Percentiles rank a stretch among this genome's conserved stretches.
phyloP scores from a whole-genome alignment of 2,113 vertebrate species.

The Clarias batrachus region DNA sequence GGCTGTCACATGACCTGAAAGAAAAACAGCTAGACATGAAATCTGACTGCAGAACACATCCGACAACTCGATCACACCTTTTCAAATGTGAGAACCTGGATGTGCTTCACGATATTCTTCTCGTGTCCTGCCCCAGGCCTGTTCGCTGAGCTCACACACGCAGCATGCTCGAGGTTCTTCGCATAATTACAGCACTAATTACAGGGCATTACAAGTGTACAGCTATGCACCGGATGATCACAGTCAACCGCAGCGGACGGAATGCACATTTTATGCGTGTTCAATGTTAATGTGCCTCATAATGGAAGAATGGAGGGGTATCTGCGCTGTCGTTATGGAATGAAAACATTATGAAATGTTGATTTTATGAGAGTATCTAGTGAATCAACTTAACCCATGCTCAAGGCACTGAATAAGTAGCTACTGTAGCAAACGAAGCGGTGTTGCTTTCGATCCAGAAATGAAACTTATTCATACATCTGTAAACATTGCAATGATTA shows the following conservation, averaged over 20 bases:
- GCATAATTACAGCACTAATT: conserved; percentile 39
- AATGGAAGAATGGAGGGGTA: no score
- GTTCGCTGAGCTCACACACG: conserved; percentile 5
- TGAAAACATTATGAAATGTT: neutral
- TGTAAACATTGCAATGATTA: neutral
- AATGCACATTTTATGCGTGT: neutral
- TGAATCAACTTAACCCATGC: neutral
- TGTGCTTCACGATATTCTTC: neutral
- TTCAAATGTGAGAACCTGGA: neutral
- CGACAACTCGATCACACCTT: neutral
- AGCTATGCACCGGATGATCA: conserved; percentile 2
- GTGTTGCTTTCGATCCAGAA: neutral
- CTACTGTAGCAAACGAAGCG: neutral
- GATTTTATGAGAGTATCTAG: neutral
- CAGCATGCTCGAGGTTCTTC: conserved; percentile 6
- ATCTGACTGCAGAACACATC: neutral
- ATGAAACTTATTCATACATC: neutral
- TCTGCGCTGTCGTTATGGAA: neutral
- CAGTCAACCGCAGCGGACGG: neutral
- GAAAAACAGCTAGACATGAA: neutral
- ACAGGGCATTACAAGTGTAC: conserved; percentile 28
- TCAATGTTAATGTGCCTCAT: neutral
- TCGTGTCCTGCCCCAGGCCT: neutral
- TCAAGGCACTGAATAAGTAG: neutral
- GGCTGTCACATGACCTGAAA: no score